Evolutionary conservation across 2,113 vertebrate genomes (phyloP).

Genomic region (Callospermophilus lateralis): DNA sequence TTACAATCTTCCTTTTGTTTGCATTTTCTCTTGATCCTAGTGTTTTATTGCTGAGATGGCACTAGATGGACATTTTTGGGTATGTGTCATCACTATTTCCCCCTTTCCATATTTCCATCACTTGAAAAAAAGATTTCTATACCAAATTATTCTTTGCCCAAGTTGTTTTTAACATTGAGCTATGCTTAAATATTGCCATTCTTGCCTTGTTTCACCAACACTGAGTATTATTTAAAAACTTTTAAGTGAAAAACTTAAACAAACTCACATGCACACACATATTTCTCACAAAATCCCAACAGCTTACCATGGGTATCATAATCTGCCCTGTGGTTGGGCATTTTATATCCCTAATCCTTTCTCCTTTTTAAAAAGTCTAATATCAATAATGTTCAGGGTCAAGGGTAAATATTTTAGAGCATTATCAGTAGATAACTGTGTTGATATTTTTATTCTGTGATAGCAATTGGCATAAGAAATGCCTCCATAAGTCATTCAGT

Average conservation of each 20-base stretch:
- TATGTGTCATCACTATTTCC: neutral
- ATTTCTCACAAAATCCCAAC: neutral
- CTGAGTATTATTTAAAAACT: neutral
- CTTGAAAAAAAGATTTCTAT: neutral
- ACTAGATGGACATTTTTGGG: neutral
- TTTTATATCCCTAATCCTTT: neutral
- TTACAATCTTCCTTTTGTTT: neutral
- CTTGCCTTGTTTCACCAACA: neutral
- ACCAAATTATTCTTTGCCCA: neutral
- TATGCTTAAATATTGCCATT: neutral
- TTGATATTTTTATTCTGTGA: conserved; percentile 26
- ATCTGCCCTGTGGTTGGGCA: neutral
- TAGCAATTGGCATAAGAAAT: neutral
- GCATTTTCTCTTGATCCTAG: neutral
- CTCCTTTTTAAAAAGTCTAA: neutral
- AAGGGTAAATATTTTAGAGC: neutral
- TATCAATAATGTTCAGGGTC: neutral
- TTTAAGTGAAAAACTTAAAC: neutral
- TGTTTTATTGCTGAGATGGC: neutral
- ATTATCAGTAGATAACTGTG: neutral
- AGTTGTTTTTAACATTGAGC: neutral
- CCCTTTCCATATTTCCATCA: neutral
- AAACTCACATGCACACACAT: neutral
- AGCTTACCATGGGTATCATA: neutral
- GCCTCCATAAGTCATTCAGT: neutral